Evolutionary conservation across 1,140 invertebrate species (phyloP).

Genomic region (Periplaneta americana): DNA sequence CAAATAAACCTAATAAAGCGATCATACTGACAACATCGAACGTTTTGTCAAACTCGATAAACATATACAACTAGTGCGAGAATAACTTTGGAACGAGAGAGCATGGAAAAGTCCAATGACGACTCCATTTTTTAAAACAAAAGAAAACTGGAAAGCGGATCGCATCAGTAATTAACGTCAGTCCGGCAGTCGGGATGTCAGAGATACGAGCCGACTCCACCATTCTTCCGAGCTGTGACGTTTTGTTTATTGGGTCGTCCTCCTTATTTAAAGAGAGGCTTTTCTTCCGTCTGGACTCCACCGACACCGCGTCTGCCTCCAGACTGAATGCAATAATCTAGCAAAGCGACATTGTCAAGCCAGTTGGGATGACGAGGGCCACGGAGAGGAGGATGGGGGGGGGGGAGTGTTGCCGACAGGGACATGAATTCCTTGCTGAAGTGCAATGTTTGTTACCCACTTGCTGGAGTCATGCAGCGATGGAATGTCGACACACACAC

Average conservation of each 20-base stretch:
- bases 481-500: background rate
- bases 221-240: background rate
- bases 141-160: no score
- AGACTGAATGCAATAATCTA: background rate
- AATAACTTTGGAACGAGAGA: no score
- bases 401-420: background rate
- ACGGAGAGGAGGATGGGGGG: background rate
- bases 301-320: background rate
- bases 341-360: background rate
- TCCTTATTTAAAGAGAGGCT: background rate
- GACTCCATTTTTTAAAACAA: background rate
- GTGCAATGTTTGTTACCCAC: background rate
- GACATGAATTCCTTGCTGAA: background rate
- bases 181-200: background rate
- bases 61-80: no score
- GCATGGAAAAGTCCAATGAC: no score
- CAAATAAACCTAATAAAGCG: no score
- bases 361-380: background rate
- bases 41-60: no score
- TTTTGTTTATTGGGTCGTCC: background rate
- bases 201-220: background rate
- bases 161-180: background rate
- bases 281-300: background rate
- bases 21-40: no score
- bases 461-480: background rate